phyloP scores from a whole-genome alignment of 2,113 vertebrate species.

The Microcebus tavaratra region DNA sequence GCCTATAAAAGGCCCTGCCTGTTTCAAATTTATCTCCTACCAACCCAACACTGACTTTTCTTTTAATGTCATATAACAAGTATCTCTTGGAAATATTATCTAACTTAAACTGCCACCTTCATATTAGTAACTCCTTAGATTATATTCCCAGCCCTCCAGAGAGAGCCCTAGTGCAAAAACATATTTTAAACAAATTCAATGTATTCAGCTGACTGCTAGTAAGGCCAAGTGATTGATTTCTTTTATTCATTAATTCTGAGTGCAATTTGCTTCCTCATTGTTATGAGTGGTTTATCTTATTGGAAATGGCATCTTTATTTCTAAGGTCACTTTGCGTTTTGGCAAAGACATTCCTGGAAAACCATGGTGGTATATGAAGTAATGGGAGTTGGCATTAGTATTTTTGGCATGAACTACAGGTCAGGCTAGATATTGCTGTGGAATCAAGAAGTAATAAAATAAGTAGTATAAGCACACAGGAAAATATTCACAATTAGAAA shows the following conservation, averaged over 20 bases:
- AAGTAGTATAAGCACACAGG: not conserved
- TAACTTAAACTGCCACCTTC: not conserved
- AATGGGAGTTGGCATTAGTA: not conserved
- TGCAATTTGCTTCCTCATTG: not conserved
- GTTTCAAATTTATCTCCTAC: not conserved
- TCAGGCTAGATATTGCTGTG: not conserved
- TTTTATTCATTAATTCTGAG: constrained; percentile 47
- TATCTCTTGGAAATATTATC: not conserved
- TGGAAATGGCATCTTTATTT: constrained; percentile 29
- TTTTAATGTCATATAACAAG: not conserved
- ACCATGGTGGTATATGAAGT: not conserved
- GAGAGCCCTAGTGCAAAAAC: not conserved
- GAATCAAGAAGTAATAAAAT: not conserved
- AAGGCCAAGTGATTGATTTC: not conserved
- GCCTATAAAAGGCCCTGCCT: not conserved
- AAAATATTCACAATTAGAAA: constrained; percentile 29
- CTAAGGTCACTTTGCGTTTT: constrained; percentile 11
- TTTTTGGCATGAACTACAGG: constrained; percentile 14
- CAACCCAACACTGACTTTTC: not conserved
- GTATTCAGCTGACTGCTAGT: not conserved
- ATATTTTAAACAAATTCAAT: not conserved
- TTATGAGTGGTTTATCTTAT: not conserved
- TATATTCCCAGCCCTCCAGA: not conserved
- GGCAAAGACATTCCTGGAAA: not conserved
- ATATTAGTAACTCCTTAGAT: not conserved